These are phyloP conservation scores for Grammomys dolichurus DNA, from an alignment of 2,113 vertebrate genomes.

Conservation along the genomic window DNA sequence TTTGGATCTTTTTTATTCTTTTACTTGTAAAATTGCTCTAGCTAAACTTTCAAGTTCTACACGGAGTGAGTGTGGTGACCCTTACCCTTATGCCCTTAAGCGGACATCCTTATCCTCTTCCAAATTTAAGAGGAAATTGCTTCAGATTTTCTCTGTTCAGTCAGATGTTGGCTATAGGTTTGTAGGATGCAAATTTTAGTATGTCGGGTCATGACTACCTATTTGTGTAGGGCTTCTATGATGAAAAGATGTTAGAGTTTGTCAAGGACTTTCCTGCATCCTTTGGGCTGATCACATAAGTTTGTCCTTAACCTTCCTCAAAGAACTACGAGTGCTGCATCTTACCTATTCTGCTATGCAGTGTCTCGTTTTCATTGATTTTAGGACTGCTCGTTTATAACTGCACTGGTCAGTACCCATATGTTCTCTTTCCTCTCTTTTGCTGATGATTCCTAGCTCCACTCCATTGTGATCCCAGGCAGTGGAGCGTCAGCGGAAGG, in stretches of 20 bases:
- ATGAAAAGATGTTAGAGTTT: not conserved
- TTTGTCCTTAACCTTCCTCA: not conserved
- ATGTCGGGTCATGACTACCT: not conserved
- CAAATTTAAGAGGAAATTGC: not conserved
- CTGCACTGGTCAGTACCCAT: not conserved
- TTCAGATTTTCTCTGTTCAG: not conserved
- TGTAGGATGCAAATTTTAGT: not conserved
- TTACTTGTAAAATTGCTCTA: not conserved
- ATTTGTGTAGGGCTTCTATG: not conserved
- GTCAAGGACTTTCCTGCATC: not conserved
- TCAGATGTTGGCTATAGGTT: not conserved
- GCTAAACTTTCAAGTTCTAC: not conserved
- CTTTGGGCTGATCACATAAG: not conserved
- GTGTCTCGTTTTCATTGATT: not conserved
- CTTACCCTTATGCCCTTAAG: no score
- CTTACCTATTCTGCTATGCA: not conserved
- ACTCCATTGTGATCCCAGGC: not conserved
- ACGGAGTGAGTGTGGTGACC: no score
- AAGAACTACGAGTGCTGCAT: no score
- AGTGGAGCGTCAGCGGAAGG: not conserved
- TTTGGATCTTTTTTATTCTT: not conserved
- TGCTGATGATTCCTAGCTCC: no score
- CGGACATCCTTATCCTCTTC: not conserved
- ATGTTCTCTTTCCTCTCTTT: not conserved
- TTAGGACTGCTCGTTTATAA: not conserved